Evolutionary conservation across 2,113 vertebrate species (phyloP), one percentile per base, ranked within the genome.

Genomic region (Meleagris gallopavo): DNA sequence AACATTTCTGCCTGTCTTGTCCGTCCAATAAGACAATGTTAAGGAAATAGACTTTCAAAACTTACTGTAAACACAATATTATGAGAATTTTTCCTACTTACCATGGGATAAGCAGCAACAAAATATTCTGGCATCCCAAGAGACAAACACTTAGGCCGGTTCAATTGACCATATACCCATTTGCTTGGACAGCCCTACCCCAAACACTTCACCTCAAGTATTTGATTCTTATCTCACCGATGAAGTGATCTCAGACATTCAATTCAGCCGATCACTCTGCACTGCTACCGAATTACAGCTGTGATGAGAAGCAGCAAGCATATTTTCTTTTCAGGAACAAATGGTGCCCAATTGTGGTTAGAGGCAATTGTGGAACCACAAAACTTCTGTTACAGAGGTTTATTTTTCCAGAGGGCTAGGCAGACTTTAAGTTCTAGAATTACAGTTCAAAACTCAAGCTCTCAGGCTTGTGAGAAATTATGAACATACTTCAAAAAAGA

Each of bases 61-160:
- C 20, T 57, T 60, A 52, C 46, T 69, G 11, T 34, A 54, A 82
- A 54, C 4, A 3, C 32, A 70, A 36, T 4, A 50, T 6, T 9
- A 46, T 1, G 1, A 24, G 30, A 65, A 11, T 25, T n/a, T 65
- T 89, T 78, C 30, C n/a, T 71, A 25, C 30, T 15, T 52, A 65
- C 29, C 65, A 12, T 0, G n/a, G 11, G 19, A 79, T 85, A 13
- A 89, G 19, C 15, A 88, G 32, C 50, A 80, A 32, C 34, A 80
- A 93, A 50, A 20, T 8, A 50, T 57, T 11, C 8, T 22, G 5
- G 25, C 21, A 54, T 13, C 22, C 10, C 0, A 0, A 45, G 4
- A 46, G 19, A 66, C 4, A 34, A 22, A 22, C 46, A 22, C 46
- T 48, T 48, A 22, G 5, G 11, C 46, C 46, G 11, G 21, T 48